Percentiles rank a stretch among this genome's conserved stretches.
Evolutionary conservation across 2,113 vertebrate genomes (phyloP).

Genomic region (Bettongia penicillata): DNA sequence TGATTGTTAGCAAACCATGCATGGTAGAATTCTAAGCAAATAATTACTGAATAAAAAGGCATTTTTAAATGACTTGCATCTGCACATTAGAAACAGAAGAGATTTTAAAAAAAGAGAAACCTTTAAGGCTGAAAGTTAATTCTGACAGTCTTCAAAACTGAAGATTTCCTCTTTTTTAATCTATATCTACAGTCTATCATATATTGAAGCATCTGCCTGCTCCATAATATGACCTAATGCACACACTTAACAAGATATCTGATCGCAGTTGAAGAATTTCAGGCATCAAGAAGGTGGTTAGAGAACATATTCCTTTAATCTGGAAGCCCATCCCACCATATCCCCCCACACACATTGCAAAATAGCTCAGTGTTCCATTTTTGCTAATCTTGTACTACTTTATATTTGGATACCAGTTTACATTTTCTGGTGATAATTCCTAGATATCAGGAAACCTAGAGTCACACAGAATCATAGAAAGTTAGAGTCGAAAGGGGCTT

Average conservation of each 20-base stretch:
- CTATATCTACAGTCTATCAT: neutral
- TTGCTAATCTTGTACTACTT: neutral
- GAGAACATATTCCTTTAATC: neutral
- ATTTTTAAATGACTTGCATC: neutral
- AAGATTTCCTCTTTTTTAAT: neutral
- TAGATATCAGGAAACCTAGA: neutral
- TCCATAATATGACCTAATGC: neutral
- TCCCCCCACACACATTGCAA: neutral
- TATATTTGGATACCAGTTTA: neutral
- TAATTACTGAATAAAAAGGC: neutral
- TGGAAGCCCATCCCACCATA: neutral
- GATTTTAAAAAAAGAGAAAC: neutral
- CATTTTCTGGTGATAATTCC: neutral
- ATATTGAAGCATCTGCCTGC: neutral
- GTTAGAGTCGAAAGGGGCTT: neutral
- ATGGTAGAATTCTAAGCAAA: neutral
- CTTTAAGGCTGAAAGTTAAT: neutral
- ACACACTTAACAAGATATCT: neutral
- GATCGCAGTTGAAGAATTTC: neutral
- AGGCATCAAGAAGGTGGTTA: neutral
- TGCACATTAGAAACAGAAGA: neutral
- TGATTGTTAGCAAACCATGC: neutral
- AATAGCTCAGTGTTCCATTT: neutral
- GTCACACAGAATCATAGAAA: neutral
- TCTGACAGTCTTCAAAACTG: neutral